Percentiles rank a stretch among this genome's conserved stretches.
phyloP scores from a whole-genome alignment of 2,888 invertebrate genomes.

The Cryptosula pallasiana region DNA sequence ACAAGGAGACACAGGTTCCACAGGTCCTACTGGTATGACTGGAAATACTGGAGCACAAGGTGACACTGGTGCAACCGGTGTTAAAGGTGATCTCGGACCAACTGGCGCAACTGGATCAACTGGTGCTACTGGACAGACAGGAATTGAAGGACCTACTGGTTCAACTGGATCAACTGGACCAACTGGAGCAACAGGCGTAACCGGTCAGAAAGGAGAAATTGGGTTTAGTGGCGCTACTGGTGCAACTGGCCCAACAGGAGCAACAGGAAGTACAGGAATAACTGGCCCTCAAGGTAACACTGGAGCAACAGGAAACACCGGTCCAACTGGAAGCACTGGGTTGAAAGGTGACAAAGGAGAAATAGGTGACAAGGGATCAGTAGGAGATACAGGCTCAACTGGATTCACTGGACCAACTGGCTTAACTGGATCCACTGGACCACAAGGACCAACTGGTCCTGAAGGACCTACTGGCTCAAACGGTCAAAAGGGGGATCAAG shows the following conservation, averaged over 20 bases:
- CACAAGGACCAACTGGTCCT: conserved; percentile 14
- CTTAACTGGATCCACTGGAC: conserved; percentile 11
- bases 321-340: not conserved
- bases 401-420: conserved; percentile 1
- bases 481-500: not conserved
- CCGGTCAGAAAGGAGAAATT: not conserved
- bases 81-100: not conserved
- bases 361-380: not conserved
- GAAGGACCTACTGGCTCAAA: conserved; percentile 9
- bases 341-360: not conserved
- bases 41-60: conserved; percentile 11
- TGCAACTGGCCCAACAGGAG: not conserved
- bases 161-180: not conserved
- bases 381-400: conserved; percentile 2
- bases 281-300: not conserved
- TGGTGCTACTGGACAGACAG: not conserved
- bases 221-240: conserved; percentile 2
- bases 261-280: not conserved
- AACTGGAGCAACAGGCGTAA: not conserved
- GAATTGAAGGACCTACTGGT: not conserved
- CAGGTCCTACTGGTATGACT: not conserved
- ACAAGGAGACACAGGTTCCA: not conserved
- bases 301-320: not conserved
- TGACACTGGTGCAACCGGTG: not conserved
- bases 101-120: not conserved